Percentiles rank a stretch among this genome's conserved stretches.
Evolutionary conservation across 2,113 vertebrate species (phyloP).

Genomic region (Spheniscus mendiculus): DNA sequence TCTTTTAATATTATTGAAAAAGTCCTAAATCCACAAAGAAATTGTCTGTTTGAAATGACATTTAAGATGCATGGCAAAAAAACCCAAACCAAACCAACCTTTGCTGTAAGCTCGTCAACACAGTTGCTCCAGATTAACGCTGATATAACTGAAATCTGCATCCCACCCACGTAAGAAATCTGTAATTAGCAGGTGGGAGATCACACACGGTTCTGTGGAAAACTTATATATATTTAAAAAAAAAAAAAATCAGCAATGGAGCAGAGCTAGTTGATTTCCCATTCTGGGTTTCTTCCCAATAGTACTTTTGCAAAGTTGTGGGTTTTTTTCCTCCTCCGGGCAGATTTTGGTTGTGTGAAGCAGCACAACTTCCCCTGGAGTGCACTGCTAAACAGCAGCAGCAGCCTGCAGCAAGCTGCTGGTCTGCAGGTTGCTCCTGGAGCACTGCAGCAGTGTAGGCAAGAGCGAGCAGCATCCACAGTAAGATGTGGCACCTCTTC

Average conservation of each 20-base stretch:
- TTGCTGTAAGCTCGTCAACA: background rate
- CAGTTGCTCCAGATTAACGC: conserved; percentile 7
- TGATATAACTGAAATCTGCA: conserved; percentile 34
- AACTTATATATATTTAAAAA: background rate
- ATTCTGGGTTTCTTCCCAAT: conserved; percentile 2
- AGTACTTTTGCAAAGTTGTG: background rate
- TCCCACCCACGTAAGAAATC: conserved; percentile 13
- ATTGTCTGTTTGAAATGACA: background rate
- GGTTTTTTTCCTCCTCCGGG: background rate
- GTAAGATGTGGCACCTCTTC: background rate
- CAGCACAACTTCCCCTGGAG: background rate
- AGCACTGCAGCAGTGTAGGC: rapidly evolving
- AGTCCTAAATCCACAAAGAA: background rate
- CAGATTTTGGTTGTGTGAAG: background rate
- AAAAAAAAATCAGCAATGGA: background rate
- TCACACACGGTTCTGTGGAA: background rate
- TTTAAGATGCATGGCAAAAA: background rate
- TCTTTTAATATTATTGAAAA: background rate
- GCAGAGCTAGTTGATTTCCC: background rate
- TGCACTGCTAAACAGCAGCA: background rate
- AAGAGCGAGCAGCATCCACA: background rate
- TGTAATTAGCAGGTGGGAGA: conserved; percentile 52
- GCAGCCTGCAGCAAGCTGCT: background rate
- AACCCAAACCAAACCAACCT: background rate
- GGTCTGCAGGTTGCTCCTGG: background rate